These are phyloP conservation scores for Villa cingulata DNA, from an alignment of 2,888 invertebrate genomes.

Conservation along the genomic window DNA sequence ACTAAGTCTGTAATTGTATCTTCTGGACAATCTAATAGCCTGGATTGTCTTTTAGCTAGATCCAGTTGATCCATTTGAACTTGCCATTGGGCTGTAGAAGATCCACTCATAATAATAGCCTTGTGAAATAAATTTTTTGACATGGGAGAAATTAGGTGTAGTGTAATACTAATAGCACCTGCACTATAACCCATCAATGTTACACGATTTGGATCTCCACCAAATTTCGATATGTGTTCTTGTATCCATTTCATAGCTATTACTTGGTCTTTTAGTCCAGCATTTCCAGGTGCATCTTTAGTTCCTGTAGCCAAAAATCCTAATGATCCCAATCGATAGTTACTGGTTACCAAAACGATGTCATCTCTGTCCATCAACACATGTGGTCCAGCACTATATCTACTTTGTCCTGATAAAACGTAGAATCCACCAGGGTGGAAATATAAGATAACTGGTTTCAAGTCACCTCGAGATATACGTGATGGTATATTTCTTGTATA, in stretches of 20 bases:
- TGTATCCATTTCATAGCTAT: slow-evolving; percentile 50
- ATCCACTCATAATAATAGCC: slow-evolving; percentile 54
- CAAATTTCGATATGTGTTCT: slow-evolving; percentile 50
- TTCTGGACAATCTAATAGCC: slow-evolving; percentile 42
- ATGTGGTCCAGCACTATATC: slow-evolving; percentile 39
- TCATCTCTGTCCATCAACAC: slow-evolving; percentile 49
- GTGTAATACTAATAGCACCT: slow-evolving; percentile 38
- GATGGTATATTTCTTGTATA: slow-evolving; percentile 35
- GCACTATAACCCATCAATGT: slow-evolving; percentile 51
- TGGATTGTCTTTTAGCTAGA: slow-evolving; percentile 43
- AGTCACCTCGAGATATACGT: slow-evolving; percentile 15
- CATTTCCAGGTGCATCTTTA: slow-evolving; percentile 50
- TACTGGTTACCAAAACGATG: slow-evolving; percentile 49
- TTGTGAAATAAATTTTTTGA: slow-evolving; percentile 55
- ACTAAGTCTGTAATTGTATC: slow-evolving; percentile 41
- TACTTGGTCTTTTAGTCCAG: slow-evolving; percentile 58
- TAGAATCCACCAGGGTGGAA: slow-evolving; percentile 57
- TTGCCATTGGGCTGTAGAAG: slow-evolving; percentile 42
- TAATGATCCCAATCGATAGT: slow-evolving; percentile 43
- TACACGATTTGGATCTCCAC: slow-evolving; percentile 50
- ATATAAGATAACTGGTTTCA: slow-evolving; percentile 48
- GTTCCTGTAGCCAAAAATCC: slow-evolving; percentile 54
- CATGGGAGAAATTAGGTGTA: slow-evolving; percentile 52
- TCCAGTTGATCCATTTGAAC: slow-evolving; percentile 41
- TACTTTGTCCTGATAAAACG: slow-evolving; percentile 44